Evolutionary conservation across 2,113 vertebrate genomes (phyloP), one percentile per base, ranked within the genome.

Genomic region (Cairina moschata): DNA sequence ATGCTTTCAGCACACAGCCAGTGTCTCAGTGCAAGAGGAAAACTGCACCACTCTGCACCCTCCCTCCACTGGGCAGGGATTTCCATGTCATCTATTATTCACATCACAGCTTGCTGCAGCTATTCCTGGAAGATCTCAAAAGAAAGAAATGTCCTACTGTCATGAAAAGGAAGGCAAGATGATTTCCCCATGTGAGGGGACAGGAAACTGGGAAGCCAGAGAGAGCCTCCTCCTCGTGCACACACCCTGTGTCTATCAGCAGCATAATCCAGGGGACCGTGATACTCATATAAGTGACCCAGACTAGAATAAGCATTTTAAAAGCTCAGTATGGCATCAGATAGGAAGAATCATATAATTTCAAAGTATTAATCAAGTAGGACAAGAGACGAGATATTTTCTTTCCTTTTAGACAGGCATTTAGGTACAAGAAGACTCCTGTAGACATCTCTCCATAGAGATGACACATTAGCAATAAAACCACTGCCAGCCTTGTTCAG

Each of bases 61-160:
- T 38, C 80, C 26, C 15, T 21, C 15, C 6, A 3, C 77, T 42
- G 28, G 91, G 46, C 67, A 91, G 88, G 90, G 75, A 87, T 93
- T 83, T 89, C 89, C 38, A 6, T 62, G 75, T 90, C 48, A 88
- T 88, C 65, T 75, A 60, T 91, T 95, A 92, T 91, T 96, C 94
- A 94, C 82, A 68, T 90, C 93, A 89, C 83, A 95, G 81, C 66
- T 34, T 82, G 86, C 92, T 88, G 60, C 54, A 34, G 95, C 8
- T 52, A 59, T 94, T 93, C 78, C 87, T 72, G 55, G 75, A 92
- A 83, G 62, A 46, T 66, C 50, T 86, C 76, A 63, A 17, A 94
- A 65, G 32, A 48, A 48, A 48, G 20, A 48, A 96, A 68, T 62
- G 29, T 67, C 34, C 67, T 72, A 40, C 81, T 74, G 66, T 87